Conservation (phyloP, 1,140 invertebrate species). For the Drosophila ananassae region DNA sequence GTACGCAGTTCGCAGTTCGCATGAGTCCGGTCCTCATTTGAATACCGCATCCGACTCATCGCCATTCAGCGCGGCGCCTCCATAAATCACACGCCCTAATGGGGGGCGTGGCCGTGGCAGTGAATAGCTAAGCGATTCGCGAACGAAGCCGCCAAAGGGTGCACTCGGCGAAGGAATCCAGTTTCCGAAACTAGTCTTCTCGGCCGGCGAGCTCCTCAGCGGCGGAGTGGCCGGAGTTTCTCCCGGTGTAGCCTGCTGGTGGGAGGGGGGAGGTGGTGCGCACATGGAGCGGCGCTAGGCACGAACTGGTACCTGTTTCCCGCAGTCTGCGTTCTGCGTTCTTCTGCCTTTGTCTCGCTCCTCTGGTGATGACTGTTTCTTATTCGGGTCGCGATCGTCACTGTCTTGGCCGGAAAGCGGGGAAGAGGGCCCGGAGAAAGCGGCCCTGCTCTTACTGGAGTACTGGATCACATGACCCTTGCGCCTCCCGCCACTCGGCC, state of each 20-base stretch:
- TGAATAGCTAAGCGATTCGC: conserved; percentile 30
- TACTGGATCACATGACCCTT: conserved; percentile 21
- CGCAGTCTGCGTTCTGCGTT: conserved; percentile 30
- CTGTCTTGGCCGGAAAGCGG: too few species aligned
- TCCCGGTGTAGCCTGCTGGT: conserved; percentile 15
- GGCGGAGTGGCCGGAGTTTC: background rate
- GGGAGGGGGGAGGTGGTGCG: conserved; percentile 23
- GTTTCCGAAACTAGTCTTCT: too few species aligned
- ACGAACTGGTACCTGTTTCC: conserved; percentile 79
- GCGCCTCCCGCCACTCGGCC: background rate
- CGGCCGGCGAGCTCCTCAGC: too few species aligned
- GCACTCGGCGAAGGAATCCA: background rate
- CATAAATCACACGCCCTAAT: conserved; percentile 66
- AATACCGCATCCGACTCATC: conserved; percentile 33
- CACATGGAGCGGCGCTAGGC: conserved; percentile 73
- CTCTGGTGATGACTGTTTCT: too few species aligned
- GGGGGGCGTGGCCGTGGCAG: conserved; percentile 6
- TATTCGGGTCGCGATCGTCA: too few species aligned
- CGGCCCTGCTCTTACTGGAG: too few species aligned
- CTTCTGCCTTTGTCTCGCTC: too few species aligned
- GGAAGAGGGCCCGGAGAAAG: background rate
- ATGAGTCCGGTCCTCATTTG: conserved; percentile 39
- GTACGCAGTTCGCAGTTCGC: background rate
- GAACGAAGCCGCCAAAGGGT: conserved; percentile 24
- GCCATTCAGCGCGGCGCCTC: conserved; percentile 35